Conservation (phyloP, 2,113 vertebrate genomes). For the Ailurus styani region DNA sequence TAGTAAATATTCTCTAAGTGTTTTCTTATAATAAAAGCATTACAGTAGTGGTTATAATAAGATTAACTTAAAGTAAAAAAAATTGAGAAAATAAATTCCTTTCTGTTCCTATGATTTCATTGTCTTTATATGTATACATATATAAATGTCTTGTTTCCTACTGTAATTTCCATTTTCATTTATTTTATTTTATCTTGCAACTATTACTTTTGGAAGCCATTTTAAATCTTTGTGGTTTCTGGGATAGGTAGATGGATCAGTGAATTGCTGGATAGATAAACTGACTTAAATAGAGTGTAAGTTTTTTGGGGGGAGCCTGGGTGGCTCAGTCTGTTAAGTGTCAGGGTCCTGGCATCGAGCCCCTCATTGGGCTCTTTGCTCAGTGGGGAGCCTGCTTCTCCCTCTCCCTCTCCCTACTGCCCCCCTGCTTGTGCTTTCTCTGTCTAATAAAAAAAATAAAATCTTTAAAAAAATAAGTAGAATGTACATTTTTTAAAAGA, state of each 20-base stretch:
- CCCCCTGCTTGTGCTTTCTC: no score
- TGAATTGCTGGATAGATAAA: background rate
- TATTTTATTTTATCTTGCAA: background rate
- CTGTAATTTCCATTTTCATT: background rate
- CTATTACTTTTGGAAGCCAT: background rate
- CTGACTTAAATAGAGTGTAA: background rate
- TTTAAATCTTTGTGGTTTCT: background rate
- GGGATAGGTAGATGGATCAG: background rate
- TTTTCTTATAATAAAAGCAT: background rate
- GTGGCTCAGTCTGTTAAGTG: no score
- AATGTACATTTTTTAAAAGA: background rate
- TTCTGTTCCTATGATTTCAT: background rate
- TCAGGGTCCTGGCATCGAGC: no score
- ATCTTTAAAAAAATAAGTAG: no score
- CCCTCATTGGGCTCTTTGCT: no score
- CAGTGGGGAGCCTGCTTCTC: no score
- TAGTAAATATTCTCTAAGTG: background rate
- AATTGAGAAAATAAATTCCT: background rate
- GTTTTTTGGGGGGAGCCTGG: no score
- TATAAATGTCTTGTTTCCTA: background rate
- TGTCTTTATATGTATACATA: background rate
- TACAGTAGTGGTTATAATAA: background rate
- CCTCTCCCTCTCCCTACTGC: no score
- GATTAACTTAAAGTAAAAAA: conserved; percentile 4
- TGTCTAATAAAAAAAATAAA: no score